Base-by-base conservation (phyloP, 2,888 invertebrate genomes). In the Tipula unca region DNA sequence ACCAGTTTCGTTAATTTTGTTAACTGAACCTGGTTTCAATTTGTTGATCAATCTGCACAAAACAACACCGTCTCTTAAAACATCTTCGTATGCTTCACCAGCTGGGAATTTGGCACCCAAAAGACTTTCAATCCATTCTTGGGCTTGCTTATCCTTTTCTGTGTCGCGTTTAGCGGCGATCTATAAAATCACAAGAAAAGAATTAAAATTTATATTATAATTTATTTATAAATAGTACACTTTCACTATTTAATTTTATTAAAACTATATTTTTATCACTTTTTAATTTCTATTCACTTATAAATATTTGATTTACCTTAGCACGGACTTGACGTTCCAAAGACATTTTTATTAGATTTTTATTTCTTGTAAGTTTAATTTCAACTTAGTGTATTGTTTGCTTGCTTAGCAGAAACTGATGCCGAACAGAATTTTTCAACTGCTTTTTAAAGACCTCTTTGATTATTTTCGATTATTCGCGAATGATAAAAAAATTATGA, bases 41-140 rank as follows among this genome's bases (percentile, higher is more conserved):
- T 96, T 97, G 94, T 99, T 99, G 92, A 99, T 97, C 89, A 99
- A 92, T 89, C 95, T 95, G 93, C 98, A 99, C 87, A 99, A 94
- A 87, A 98, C 95, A 88, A 96, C 95, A 86, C 98, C 98, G 91
- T 99, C 98, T 91, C 94, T 95, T 87, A 99, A 93, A 87, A 96
- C 95, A 89, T 98, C 98, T 89, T 98, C 98, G 89, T 95, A 98
- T 6, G 92, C 88, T 88, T 95, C 95, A 88, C 94, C 94, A 86
- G 94, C 93, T 86, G 98, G 97, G 92, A 98, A 95, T 91, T 97
- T 96, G 89, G 95, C 95, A 83, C 97, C 97, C 87, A 97, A 92
- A 88, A 98, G 93, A 86, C 93, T 89, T 91, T 98, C 97, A 88
- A 99, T 95, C 98, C 98, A 99, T 91, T 94, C 94, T 91, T 98